Evolutionary conservation across 2,888 invertebrate species (phyloP), one percentile per base, ranked within the genome.

Genomic region (Hemistola chrysoprasaria): DNA sequence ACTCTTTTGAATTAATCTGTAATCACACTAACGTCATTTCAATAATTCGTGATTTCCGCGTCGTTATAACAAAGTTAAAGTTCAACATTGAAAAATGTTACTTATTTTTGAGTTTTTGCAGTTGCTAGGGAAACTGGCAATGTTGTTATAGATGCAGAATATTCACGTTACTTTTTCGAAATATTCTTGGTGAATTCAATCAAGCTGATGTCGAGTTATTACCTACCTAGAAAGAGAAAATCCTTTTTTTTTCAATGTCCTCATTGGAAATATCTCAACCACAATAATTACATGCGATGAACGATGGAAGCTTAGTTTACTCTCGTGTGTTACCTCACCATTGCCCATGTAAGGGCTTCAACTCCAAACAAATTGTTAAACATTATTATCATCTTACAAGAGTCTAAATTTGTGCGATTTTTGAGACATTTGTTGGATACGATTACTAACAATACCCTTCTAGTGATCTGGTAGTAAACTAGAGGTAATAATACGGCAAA

Each of bases 41-140:
- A 69, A 73, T 68, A 75, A 71, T 64, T 78, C 73, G 71, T 75
- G 77, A 76, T 72, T 62, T 61, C 53, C 42, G 50, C 54, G 47
- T 60, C 47, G 45, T 55, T 62, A 58, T 56, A 53, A 62, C 53
- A 63, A 47, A 56, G 53, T 47, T 28, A 38, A 48, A 36, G 11
- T 43, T 31, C 28, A 22, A 34, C 39, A 46, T 21, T 47, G 36
- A 11, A 32, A 44, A 36, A 31, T 22, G 10, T 27, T 22, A 9
- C 28, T 39, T 40, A 45, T 3, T 2, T 3, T 1, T 11, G 1
- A 16, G 0, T n/a, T 0, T 20, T 22, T 35, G 38, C 25, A 11
- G 45, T 39, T 21, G 5, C 11, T 8, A 35, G 5, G 23, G 7
- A 22, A n/a, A 32, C 7, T n/a, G n/a, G n/a, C n/a, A n/a, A n/a